These are phyloP conservation scores for Brachystomella parvula DNA, from an alignment of 1,140 invertebrate genomes.

Conservation along the genomic window DNA sequence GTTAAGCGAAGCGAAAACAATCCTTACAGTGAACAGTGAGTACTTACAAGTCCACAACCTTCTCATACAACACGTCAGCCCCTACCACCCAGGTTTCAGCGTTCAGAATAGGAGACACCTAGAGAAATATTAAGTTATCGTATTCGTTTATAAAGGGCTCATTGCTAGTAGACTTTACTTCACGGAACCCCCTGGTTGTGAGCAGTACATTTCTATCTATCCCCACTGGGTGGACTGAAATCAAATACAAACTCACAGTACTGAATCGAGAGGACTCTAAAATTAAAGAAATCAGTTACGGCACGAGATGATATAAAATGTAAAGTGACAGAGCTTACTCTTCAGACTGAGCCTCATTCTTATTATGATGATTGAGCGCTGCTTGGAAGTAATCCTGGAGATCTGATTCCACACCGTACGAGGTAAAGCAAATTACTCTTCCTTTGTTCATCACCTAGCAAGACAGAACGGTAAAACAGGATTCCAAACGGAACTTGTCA, in stretches of 20 bases:
- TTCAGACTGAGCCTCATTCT: slow-evolving; percentile 55
- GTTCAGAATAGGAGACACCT: slow-evolving; percentile 57
- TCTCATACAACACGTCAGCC: slow-evolving; percentile 43
- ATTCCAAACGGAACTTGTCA: too few relatives aligned
- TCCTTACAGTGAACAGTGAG: too few relatives aligned
- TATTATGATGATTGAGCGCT: slow-evolving; percentile 67
- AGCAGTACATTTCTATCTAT: slow-evolving; percentile 27
- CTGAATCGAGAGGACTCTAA: slow-evolving; percentile 65
- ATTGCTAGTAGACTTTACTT: too few relatives aligned
- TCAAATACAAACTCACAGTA: slow-evolving; percentile 52
- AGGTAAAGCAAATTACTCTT: slow-evolving; percentile 79
- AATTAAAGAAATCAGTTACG: slow-evolving; percentile 20
- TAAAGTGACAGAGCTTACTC: slow-evolving; percentile 45
- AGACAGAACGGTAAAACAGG: background rate
- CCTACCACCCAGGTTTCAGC: slow-evolving; percentile 62
- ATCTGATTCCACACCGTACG: slow-evolving; percentile 70
- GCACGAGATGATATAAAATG: slow-evolving; percentile 37
- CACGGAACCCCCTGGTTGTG: too few relatives aligned
- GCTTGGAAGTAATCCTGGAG: slow-evolving; percentile 76
- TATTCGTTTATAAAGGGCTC: background rate
- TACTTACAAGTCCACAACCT: slow-evolving; percentile 20
- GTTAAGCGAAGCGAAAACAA: slow-evolving; percentile 2
- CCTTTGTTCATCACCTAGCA: slow-evolving; percentile 56
- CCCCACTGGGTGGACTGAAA: slow-evolving; percentile 31
- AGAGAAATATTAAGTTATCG: slow-evolving; percentile 8